Conservation (phyloP, 2,888 invertebrate genomes). For the Diplolepis rosae region DNA sequence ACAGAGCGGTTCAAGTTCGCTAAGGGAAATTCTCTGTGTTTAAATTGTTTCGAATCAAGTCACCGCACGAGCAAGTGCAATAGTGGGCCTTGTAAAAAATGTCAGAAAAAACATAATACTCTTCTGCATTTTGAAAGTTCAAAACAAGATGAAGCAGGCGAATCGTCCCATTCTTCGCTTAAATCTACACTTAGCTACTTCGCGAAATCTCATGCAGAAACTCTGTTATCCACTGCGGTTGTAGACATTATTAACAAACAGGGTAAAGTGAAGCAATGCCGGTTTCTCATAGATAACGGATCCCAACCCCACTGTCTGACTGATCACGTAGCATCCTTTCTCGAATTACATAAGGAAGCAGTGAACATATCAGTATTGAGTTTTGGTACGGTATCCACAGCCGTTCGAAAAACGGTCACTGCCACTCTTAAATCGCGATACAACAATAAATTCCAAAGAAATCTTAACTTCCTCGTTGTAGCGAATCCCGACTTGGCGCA, state of each 20-base stretch:
- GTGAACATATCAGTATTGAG: background rate
- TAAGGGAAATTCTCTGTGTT: too few species aligned
- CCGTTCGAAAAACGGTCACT: background rate
- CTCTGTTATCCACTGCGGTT: background rate
- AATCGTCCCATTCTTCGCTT: too few species aligned
- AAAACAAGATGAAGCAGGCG: too few species aligned
- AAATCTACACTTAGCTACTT: too few species aligned
- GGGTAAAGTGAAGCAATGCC: background rate
- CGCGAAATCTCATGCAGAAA: too few species aligned
- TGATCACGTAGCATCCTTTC: background rate
- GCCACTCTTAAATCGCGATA: background rate
- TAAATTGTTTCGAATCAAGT: too few species aligned
- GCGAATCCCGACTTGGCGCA: too few species aligned
- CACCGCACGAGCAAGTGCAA: too few species aligned
- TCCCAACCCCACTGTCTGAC: background rate
- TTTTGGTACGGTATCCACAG: background rate
- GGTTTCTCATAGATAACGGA: background rate
- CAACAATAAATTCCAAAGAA: background rate
- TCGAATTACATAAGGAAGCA: background rate
- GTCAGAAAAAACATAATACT: too few species aligned
- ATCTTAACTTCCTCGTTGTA: too few species aligned
- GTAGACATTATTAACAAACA: background rate
- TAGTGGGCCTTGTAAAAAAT: too few species aligned
- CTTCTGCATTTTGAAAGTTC: background rate
- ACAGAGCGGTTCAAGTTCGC: too few species aligned